Conservation (phyloP, 2,113 vertebrate genomes). For the Sphaerodactylus townsendi region DNA sequence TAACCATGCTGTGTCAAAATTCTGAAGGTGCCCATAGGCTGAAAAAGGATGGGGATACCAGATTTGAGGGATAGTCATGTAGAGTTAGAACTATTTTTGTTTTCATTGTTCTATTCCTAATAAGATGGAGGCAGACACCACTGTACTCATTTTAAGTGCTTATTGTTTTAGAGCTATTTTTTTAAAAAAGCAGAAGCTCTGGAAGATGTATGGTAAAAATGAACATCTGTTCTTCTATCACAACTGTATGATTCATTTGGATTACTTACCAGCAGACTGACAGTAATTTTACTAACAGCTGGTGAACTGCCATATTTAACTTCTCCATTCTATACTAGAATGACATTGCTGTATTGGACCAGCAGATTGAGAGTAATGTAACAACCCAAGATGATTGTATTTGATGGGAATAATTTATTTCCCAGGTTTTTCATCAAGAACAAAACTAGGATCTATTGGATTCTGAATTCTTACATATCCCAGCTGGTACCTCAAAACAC, state of each 20-base stretch:
- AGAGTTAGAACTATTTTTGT: not conserved
- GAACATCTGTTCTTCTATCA: conserved; percentile 27
- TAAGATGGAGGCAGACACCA: conserved; percentile 28
- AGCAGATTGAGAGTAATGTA: not conserved
- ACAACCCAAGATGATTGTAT: not conserved
- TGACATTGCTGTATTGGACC: not conserved
- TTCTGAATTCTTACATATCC: not conserved
- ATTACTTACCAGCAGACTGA: conserved; percentile 12
- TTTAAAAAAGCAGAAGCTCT: conserved; percentile 10
- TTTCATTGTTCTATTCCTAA: not conserved
- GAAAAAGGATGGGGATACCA: too few species aligned
- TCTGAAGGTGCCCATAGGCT: too few species aligned
- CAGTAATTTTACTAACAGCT: not conserved
- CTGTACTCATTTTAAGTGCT: conserved; percentile 8
- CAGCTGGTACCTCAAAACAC: not conserved
- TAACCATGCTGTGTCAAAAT: too few species aligned
- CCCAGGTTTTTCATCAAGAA: not conserved
- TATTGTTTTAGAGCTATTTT: not conserved
- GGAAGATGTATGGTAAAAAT: conserved; percentile 26
- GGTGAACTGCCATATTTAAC: conserved; percentile 13
- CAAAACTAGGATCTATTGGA: not conserved
- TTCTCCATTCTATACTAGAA: not conserved
- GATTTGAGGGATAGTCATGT: not conserved
- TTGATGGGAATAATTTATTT: not conserved
- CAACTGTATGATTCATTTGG: conserved; percentile 5